Evolutionary conservation across 2,888 invertebrate species (phyloP).

Genomic region (Leptinotarsa rubiginosa): DNA sequence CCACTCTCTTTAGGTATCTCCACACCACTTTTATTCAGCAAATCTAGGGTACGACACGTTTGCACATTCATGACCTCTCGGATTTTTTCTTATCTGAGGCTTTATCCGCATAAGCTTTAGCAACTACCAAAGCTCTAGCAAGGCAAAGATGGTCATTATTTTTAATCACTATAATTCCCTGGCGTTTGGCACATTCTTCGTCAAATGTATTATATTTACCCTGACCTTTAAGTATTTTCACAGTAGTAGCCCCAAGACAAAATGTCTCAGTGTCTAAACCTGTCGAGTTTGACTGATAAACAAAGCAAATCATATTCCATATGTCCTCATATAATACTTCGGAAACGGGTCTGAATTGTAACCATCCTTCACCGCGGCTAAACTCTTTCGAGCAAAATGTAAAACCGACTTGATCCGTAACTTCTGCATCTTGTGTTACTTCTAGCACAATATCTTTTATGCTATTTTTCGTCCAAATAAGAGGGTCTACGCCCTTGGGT

Average conservation of each 20-base stretch:
- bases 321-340: not conserved
- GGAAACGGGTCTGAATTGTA: not conserved
- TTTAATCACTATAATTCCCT: slow-evolving; percentile 15
- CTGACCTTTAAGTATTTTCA: not conserved
- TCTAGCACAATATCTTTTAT: slow-evolving; percentile 7
- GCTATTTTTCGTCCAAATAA: too few relatives aligned
- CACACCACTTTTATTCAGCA: not conserved
- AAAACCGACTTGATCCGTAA: slow-evolving; percentile 23
- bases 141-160: slow-evolving; percentile 8
- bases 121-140: slow-evolving; percentile 23
- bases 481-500: not conserved
- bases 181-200: slow-evolving; percentile 32
- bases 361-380: not conserved
- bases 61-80: not conserved
- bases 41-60: not conserved
- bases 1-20: slow-evolving; percentile 31
- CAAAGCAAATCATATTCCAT: not conserved
- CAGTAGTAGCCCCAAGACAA: not conserved
- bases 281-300: not conserved
- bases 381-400: slow-evolving; percentile 20
- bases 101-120: slow-evolving; percentile 30
- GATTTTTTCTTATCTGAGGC: slow-evolving; percentile 9
- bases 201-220: slow-evolving; percentile 29
- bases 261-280: not conserved
- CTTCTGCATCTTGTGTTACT: slow-evolving; percentile 3